Evolutionary conservation across 2,888 invertebrate genomes (phyloP), one percentile per base, ranked within the genome.

Genomic region (Polylopha cassiicola): DNA sequence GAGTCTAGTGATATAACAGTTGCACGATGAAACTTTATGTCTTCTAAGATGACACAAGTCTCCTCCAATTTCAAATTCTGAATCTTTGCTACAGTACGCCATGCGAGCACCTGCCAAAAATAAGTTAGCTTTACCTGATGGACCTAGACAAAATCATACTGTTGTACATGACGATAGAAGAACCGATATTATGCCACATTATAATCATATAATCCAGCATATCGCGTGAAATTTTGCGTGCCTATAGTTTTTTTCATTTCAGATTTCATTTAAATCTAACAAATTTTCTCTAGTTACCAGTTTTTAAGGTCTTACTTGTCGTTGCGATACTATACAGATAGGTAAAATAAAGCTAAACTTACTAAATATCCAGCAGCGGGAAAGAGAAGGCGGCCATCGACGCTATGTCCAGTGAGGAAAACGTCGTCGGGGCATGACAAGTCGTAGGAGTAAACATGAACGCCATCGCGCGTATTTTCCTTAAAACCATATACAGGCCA

Each of bases 341-440:
- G n/a, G n/a, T n/a, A n/a, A n/a, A n/a, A n/a, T n/a, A 10, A 8
- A 11, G 16, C n/a, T 4, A 6, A 32, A 58, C 69, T 69, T 63
- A 92, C 91, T 87, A 98, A 87, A 65, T 97, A 97, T 6, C 97
- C 97, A 20, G 98, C 98, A 44, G 97, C 98, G 9, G 98, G 98
- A 87, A 95, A 98, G 11, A 98, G 87, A 31, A 97, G 89, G 62
- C 98, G 89, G 15, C 98, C 98, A 79, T 98, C 98, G 61, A 98
- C 97, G 39, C 90, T 89, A 72, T 98, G 99, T 1, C 97, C 97
- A 34, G 89, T 80, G 43, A 97, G 72, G 80, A 90, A 95, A 29
- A 90, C 85, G 67, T 95, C 91, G 13, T 89, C 88, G 53, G 92
- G 89, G 60, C 91, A 92, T 39, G 90, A 87, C 14, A 95, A 77